Conservation (phyloP, 2,888 invertebrate genomes). For the Troides aeacus region DNA sequence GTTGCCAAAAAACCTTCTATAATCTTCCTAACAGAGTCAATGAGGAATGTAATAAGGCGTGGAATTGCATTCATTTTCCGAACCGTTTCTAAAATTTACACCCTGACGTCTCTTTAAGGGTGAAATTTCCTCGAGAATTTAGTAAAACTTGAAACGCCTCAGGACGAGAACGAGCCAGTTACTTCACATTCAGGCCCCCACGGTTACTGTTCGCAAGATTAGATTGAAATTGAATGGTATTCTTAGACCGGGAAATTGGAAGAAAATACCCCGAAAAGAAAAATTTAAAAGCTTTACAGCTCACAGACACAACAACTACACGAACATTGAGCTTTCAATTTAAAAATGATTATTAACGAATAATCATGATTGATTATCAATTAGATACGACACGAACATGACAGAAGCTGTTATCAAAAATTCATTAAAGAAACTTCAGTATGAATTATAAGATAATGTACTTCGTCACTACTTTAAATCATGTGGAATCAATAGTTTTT, state of each 20-base stretch:
- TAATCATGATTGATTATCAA: not conserved
- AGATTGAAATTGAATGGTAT: constrained; percentile 66
- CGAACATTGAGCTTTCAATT: not conserved
- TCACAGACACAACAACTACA: not conserved
- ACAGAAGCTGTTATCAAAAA: too few species aligned
- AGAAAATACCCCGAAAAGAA: not conserved
- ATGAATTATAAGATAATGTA: too few species aligned
- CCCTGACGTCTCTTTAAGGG: constrained; percentile 35
- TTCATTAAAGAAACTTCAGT: too few species aligned
- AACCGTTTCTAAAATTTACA: constrained; percentile 20
- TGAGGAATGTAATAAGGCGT: constrained; percentile 17
- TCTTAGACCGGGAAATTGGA: constrained; percentile 32
- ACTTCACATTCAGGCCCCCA: constrained; percentile 52
- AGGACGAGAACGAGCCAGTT: constrained; percentile 50
- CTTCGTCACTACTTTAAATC: too few species aligned
- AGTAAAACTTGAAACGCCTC: constrained; percentile 37
- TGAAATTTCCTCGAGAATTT: constrained; percentile 47
- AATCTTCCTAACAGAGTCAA: constrained; percentile 1
- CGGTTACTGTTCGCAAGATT: constrained; percentile 50
- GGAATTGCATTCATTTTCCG: constrained; percentile 20
- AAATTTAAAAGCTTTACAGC: not conserved
- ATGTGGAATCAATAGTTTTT: not conserved
- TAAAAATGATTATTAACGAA: not conserved
- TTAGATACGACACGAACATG: too few species aligned
- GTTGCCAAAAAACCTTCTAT: not conserved